phyloP scores from a whole-genome alignment of 2,113 vertebrate genomes.

The Dolichotis patagonum region DNA sequence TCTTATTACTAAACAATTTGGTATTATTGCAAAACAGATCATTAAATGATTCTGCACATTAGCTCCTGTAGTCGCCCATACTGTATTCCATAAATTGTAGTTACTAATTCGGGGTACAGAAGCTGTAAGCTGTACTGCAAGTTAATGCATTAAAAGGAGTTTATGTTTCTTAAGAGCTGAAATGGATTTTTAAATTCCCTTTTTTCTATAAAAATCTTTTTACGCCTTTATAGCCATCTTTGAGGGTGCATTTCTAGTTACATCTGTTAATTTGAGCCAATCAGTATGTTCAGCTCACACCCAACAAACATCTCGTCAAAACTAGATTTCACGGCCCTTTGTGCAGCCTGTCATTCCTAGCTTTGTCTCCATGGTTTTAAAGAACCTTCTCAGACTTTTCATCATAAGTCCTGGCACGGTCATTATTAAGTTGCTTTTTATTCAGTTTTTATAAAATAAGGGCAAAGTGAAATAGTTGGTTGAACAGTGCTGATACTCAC shows the following conservation, averaged over 20 bases:
- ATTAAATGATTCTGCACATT: not conserved
- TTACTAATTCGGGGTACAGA: not conserved
- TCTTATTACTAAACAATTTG: not conserved
- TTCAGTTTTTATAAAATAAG: slow-evolving; percentile 25
- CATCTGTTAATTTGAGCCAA: not conserved
- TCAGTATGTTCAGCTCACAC: not conserved
- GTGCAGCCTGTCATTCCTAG: not conserved
- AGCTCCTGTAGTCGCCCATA: not conserved
- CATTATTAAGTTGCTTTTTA: not conserved
- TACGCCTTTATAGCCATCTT: not conserved
- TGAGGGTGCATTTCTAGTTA: not conserved
- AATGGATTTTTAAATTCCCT: not conserved
- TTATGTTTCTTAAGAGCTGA: slow-evolving; percentile 14
- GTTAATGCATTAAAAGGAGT: not conserved
- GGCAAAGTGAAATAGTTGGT: not conserved
- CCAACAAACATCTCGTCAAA: not conserved
- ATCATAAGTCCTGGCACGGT: not conserved
- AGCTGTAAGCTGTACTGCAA: not conserved
- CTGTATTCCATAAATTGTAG: not conserved
- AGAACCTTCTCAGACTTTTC: slow-evolving; percentile 37
- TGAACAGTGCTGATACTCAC: not conserved
- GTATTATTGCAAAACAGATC: not conserved
- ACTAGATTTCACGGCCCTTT: not conserved
- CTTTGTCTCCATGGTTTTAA: not conserved
- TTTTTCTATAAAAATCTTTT: not conserved